These are phyloP conservation scores for Stictonetta naevosa DNA, from an alignment of 2,113 vertebrate species.

Conservation along the genomic window DNA sequence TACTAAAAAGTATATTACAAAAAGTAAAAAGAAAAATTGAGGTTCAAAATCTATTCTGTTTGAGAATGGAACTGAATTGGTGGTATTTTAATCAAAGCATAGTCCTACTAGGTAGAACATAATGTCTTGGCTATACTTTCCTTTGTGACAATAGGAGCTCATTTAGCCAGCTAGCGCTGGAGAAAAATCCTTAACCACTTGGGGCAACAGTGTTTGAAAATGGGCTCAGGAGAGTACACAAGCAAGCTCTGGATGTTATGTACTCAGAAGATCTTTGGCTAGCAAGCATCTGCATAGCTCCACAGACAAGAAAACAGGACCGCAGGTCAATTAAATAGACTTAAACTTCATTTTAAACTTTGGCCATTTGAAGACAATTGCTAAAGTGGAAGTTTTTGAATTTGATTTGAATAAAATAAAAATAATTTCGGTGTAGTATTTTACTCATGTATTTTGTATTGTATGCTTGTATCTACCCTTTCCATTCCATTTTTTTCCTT, in stretches of 20 bases:
- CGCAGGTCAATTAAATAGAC: neutral
- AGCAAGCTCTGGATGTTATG: neutral
- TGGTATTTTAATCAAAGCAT: neutral
- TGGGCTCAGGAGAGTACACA: accelerated
- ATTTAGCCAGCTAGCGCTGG: neutral
- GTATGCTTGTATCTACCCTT: neutral
- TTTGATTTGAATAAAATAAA: neutral
- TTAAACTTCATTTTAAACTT: neutral
- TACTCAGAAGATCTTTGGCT: neutral
- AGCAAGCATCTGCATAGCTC: neutral
- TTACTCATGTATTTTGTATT: neutral
- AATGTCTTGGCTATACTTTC: neutral
- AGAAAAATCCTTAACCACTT: neutral
- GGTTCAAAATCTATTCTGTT: neutral
- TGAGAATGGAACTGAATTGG: neutral
- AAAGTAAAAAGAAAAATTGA: neutral
- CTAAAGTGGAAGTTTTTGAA: neutral
- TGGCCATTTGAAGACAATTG: neutral
- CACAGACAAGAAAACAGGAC: neutral
- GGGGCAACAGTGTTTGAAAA: neutral
- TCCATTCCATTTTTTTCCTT: neutral
- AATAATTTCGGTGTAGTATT: neutral
- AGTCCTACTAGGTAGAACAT: neutral
- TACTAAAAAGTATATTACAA: neutral
- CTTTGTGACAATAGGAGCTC: neutral